Conservation (phyloP, 2,797 vertebrate genomes). For the Takifugu ocellatus region DNA sequence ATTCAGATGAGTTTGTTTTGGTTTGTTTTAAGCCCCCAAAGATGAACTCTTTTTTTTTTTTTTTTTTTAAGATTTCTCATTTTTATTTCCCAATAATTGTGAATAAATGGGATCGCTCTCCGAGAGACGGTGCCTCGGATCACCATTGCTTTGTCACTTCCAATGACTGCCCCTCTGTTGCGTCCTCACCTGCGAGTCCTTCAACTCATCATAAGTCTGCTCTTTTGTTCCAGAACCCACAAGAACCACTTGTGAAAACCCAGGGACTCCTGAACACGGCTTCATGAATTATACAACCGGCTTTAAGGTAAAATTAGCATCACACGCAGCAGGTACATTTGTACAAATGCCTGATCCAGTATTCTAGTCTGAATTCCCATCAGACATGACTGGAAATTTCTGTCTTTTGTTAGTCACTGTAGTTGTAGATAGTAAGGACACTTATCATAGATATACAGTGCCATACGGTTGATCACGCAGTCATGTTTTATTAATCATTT, state of each 20-base stretch:
- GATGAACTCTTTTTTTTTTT: background rate
- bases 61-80: constrained; percentile 19
- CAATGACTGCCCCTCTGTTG: constrained; percentile 35
- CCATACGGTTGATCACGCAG: too few species aligned
- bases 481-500: background rate
- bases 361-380: background rate
- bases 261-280: constrained; percentile 87
- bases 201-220: constrained; percentile 31
- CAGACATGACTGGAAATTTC: background rate
- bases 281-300: constrained; percentile 93
- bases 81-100: constrained; percentile 11
- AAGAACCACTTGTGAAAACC: constrained; percentile 90
- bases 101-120: constrained; percentile 20
- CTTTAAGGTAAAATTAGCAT: constrained; percentile 82
- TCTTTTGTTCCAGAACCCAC: constrained; percentile 81
- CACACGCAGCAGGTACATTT: constrained; percentile 6
- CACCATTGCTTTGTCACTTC: constrained; percentile 39
- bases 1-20: too few species aligned
- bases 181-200: constrained; percentile 18
- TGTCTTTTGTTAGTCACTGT: background rate
- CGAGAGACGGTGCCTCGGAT: constrained; percentile 28
- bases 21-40: background rate
- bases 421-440: background rate
- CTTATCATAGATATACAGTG: background rate
- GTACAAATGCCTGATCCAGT: background rate